Base-by-base conservation (phyloP, 2,888 invertebrate species). In the Parnassius orleans region DNA sequence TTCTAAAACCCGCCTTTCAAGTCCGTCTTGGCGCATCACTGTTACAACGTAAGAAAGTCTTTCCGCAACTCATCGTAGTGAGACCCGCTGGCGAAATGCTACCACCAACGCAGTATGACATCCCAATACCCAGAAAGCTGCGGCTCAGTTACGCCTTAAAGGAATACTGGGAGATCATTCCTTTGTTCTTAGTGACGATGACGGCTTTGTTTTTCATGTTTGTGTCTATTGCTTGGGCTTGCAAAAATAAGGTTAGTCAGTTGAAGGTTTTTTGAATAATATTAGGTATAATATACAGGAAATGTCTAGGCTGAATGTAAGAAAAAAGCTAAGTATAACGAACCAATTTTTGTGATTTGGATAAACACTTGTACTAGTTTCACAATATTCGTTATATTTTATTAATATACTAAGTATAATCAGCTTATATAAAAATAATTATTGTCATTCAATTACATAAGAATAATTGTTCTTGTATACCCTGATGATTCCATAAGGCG, bases 101-200 rank as follows among this genome's bases (percentile, higher is more conserved):
- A 1, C 87, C 87, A 0, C 76, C 82, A 0, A 66, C 62, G n/a
- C 90, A 90, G 72, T 90, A 90, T 67, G 86, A 88, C 54, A 59
- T 70, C 1, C 79, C 81, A 1, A 60, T 75, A 1, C 77, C 86
- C 0, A 74, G 72, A n/a, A 80, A 70, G 63, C 57, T 89, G 10
- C 66, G 66, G 0, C 12, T 83, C 0, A 66, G 68, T 1, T 79
- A 84, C 55, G 79, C 72, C 0, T 14, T 85, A 33, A 72, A 48
- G 10, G 74, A 68, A 2, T 79, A 87, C 67, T 90, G 87, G 87
- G 90, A 90, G 69, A 79, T 72, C 0, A 81, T 84, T 15, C 90
- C 90, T 0, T 65, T 90, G 43, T 75, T 88, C 52, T 0, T 79
- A 0, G 60, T 68, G 1, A 84, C 83, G 0, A 62, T 57, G 10